Conservation (phyloP, 1,140 invertebrate genomes). For the Oscheius sp. region DNA sequence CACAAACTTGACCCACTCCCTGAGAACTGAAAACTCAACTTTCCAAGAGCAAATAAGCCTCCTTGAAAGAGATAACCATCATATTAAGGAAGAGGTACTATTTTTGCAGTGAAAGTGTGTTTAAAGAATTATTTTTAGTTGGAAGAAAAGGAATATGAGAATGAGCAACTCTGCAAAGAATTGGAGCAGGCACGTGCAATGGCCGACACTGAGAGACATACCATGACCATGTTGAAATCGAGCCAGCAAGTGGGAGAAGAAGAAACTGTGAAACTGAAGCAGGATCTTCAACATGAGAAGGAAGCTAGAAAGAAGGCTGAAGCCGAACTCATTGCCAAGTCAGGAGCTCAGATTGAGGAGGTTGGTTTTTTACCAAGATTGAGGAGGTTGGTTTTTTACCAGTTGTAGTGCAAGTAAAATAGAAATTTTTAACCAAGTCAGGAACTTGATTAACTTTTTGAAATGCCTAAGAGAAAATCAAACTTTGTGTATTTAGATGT, state of each 20-base stretch:
- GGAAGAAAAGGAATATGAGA: background rate
- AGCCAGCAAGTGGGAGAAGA: background rate
- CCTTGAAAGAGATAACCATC: conserved; percentile 12
- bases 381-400: no score
- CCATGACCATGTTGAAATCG: background rate
- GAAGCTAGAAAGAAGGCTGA: conserved; percentile 1
- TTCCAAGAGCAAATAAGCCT: conserved; percentile 18
- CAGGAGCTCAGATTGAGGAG: background rate
- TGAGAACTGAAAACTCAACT: conserved; percentile 18
- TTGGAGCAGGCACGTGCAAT: background rate
- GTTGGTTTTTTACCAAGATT: no score
- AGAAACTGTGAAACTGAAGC: background rate
- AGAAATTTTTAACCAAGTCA: no score
- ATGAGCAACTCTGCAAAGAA: background rate
- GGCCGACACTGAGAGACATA: conserved; percentile 1
- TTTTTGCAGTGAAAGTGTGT: background rate
- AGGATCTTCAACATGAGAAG: background rate
- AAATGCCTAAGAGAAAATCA: no score
- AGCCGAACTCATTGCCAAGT: background rate
- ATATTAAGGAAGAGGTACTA: background rate
- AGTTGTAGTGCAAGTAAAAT: no score
- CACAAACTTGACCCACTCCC: conserved; percentile 3
- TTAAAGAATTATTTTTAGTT: background rate
- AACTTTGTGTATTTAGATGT: no score
- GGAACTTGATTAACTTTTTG: no score